Evolutionary conservation across 37 sponge, comb jelly and placozoan species (phyloP), one percentile per base, ranked within the genome.

Genomic region (Crambe crambe): DNA sequence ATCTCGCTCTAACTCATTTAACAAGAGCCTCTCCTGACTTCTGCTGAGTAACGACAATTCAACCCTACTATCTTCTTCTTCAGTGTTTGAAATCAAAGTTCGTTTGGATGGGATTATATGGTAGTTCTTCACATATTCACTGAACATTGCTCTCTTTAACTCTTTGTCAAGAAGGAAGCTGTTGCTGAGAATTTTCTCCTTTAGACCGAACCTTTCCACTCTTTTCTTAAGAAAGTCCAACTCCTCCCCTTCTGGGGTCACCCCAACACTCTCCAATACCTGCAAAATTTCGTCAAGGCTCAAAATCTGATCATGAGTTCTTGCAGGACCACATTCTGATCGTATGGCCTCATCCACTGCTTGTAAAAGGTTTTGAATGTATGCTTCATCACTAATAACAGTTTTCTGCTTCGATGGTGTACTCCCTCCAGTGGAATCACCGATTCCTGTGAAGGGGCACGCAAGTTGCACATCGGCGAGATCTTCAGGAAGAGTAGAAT

Each of bases 1-100:
- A 60, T 60, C 61, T 60, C 25, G 4, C 61, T 60, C 61, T 22
- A 60, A 60, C n/a, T 60, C 61, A 20, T 22, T 60, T 25, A 60
- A 26, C 25, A 60, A 22, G 4, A 60, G 27, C 5, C 25, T 25
- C 61, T 60, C 61, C 17, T 60, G 21, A 26, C 26, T 25, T 25
- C 17, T 22, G 61, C n/a, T 60, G 21, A 60, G 27, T 60, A 60
- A 60, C 54, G n/a, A 47, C 51, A 47, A 12, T 47, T 60, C 61
- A 26, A 60, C 23, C 5, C 17, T 60, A 60, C 27, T 22, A 60
- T 22, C 17, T 20, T 60, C 61, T 20, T 6, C 54, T 15, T 18
- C 15, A 9, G 15, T 51, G 54, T 15, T 51, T 51, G 54, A 15
- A 51, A n/a, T n/a, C n/a, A n/a, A n/a, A n/a, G n/a, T n/a, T n/a